Evolutionary conservation across 2,888 invertebrate species (phyloP).

Genomic region (Campoplex capitator): DNA sequence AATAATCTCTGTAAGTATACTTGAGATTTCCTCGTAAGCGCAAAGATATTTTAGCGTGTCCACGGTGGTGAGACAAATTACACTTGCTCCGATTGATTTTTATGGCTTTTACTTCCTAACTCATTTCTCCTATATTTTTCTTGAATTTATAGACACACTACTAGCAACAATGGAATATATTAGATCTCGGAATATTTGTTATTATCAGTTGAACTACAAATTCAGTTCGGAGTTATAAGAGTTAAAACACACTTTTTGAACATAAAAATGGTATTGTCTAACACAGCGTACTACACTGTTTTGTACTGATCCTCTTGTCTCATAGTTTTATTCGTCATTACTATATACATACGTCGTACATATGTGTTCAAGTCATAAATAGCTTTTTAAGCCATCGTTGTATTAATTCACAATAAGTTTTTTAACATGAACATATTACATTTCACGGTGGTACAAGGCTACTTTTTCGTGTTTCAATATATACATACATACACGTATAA

Average conservation of each 20-base stretch:
- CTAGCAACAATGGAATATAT: neutral
- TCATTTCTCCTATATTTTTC: neutral
- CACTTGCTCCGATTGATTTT: slow-evolving; percentile 30
- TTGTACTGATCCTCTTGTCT: slow-evolving; percentile 9
- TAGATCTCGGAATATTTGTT: neutral
- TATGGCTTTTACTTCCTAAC: neutral
- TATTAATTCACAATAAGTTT: slow-evolving; percentile 76
- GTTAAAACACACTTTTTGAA: slow-evolving; percentile 12
- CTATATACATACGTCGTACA: neutral
- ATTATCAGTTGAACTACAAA: neutral
- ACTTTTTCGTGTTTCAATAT: slow-evolving; percentile 33
- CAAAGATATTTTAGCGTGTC: slow-evolving; percentile 10
- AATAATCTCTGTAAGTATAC: slow-evolving; percentile 25
- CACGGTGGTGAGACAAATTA: slow-evolving; percentile 18
- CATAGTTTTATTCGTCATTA: neutral
- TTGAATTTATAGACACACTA: neutral
- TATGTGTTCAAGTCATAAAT: slow-evolving; percentile 31
- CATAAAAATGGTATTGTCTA: slow-evolving; percentile 8
- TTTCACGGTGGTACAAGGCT: slow-evolving; percentile 63
- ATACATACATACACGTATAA: neutral
- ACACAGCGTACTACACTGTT: neutral
- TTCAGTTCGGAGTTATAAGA: slow-evolving; percentile 3
- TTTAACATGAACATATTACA: slow-evolving; percentile 79
- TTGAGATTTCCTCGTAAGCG: neutral
- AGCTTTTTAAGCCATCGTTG: slow-evolving; percentile 65